A percentile compares a stretch with the other conserved stretches of the same genome.
Evolutionary conservation across 2,888 invertebrate species (phyloP).

Genomic region (Troides aeacus): DNA sequence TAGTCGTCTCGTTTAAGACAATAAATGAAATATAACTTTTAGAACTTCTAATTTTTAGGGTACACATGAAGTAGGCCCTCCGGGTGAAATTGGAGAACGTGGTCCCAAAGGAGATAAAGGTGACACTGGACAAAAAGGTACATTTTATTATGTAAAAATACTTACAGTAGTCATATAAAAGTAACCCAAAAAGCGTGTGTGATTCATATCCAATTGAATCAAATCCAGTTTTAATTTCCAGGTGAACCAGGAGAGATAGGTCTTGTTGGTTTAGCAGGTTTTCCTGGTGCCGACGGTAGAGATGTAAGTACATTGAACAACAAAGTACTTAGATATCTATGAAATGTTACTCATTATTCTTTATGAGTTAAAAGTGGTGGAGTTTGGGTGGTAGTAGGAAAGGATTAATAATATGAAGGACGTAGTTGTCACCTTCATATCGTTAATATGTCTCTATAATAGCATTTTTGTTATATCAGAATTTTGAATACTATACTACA

Average conservation of each 20-base stretch:
- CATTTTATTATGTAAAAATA: neutral
- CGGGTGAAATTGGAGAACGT: conserved; percentile 47
- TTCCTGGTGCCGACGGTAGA: conserved; percentile 52
- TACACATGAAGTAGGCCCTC: conserved; percentile 41
- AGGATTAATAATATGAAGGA: too few relatives aligned
- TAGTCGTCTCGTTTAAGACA: too few relatives aligned
- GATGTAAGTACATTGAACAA: conserved; percentile 49
- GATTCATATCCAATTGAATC: neutral
- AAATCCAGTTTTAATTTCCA: conserved; percentile 32
- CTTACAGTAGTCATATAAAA: neutral
- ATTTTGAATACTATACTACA: too few relatives aligned
- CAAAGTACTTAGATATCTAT: too few relatives aligned
- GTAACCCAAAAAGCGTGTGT: neutral
- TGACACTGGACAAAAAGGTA: conserved; percentile 59
- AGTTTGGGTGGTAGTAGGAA: too few relatives aligned
- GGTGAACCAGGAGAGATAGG: conserved; percentile 59
- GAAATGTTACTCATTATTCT: too few relatives aligned
- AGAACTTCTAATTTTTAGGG: conserved; percentile 37
- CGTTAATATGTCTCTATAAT: too few relatives aligned
- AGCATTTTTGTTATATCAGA: too few relatives aligned
- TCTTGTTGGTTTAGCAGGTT: conserved; percentile 52
- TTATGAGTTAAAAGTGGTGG: too few relatives aligned
- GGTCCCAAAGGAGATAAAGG: conserved; percentile 62
- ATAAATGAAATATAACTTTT: neutral
- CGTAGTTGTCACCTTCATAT: too few relatives aligned